These are phyloP conservation scores for Allolobophora icterica DNA, from an alignment of 2,888 invertebrate species.

Conservation along the genomic window DNA sequence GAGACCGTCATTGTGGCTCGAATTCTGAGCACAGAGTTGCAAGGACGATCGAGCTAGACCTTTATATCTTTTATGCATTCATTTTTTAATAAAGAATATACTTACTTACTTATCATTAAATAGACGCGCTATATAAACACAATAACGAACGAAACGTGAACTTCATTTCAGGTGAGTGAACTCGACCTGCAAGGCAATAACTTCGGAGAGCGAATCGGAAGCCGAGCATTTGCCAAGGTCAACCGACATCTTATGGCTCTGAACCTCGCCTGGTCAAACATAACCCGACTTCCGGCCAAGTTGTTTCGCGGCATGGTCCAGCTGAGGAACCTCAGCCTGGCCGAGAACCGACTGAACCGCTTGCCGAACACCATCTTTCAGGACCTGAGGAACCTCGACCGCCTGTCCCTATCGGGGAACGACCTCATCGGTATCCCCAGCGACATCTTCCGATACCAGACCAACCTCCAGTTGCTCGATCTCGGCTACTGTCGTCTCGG, in stretches of 20 bases:
- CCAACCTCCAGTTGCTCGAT: conserved; percentile 45
- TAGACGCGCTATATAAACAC: background rate
- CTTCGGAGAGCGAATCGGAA: conserved; percentile 39
- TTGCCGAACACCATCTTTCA: conserved; percentile 44
- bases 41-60: too few relatives aligned
- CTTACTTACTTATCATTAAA: background rate
- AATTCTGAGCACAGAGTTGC: too few relatives aligned
- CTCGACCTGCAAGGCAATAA: conserved; percentile 49
- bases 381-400: conserved; percentile 43
- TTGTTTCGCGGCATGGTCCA: conserved; percentile 45
- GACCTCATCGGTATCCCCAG: conserved; percentile 41
- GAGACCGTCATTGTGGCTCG: too few relatives aligned
- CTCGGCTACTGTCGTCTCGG: conserved; percentile 47
- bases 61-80: too few relatives aligned
- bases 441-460: conserved; percentile 46
- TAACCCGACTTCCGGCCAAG: conserved; percentile 42
- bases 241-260: conserved; percentile 38
- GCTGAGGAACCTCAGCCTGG: conserved; percentile 46
- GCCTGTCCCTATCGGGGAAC: conserved; percentile 48
- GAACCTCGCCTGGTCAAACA: conserved; percentile 49
- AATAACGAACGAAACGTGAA: background rate
- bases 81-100: too few relatives aligned
- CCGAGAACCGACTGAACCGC: conserved; percentile 44
- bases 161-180: conserved; percentile 35
- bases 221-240: conserved; percentile 42